Percentiles rank a stretch among this genome's conserved stretches.
Evolutionary conservation across 2,797 vertebrate genomes (phyloP).

Genomic region (Chaetophractus vellerosus): DNA sequence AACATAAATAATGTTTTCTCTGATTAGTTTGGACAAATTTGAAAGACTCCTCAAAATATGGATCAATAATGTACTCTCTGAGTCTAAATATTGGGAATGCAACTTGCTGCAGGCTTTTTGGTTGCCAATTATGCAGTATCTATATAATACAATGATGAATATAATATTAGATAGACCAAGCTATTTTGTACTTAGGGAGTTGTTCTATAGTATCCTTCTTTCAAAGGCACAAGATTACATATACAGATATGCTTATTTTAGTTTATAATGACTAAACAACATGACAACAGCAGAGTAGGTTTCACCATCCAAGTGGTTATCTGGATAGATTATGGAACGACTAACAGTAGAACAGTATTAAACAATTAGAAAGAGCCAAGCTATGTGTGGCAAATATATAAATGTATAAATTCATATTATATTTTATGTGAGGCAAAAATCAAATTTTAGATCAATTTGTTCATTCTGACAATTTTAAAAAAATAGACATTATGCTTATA

Average conservation of each 20-base stretch:
- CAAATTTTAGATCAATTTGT: background rate
- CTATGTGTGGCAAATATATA: background rate
- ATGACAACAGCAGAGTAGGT: background rate
- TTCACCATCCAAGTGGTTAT: background rate
- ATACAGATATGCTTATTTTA: background rate
- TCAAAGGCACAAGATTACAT: background rate
- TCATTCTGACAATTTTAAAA: background rate
- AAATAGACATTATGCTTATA: background rate
- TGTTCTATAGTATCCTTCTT: background rate
- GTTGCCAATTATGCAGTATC: background rate
- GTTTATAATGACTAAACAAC: background rate
- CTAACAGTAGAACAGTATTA: background rate
- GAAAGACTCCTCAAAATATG: background rate
- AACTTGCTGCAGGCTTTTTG: background rate
- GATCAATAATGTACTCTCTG: too few relatives aligned
- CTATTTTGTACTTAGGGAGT: background rate
- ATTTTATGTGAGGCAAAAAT: background rate
- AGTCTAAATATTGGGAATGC: background rate
- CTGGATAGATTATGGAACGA: background rate
- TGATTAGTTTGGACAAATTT: background rate
- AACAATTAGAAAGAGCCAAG: background rate
- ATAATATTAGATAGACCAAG: background rate
- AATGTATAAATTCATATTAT: background rate
- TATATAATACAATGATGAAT: background rate
- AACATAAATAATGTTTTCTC: background rate